Base-by-base conservation (phyloP, 2,113 vertebrate species). In the Oxyura jamaicensis region DNA sequence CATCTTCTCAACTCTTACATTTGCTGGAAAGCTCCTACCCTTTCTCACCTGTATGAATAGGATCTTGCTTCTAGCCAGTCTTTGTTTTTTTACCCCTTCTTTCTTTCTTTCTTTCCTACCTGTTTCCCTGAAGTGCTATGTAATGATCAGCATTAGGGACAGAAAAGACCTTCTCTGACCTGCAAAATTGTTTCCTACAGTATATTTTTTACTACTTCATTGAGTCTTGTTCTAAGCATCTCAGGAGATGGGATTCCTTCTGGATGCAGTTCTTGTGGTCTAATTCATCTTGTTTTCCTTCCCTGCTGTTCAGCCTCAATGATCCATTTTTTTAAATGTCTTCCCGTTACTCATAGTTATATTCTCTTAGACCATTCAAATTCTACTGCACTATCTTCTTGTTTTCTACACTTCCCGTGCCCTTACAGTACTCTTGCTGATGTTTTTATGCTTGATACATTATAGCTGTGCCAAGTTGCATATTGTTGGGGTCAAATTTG, bases 291-390 rank as follows among this genome's bases (percentile, higher is more conserved):
- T 86, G 22, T 3, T 36, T 93, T 91, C 60, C 58, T 84, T 78
- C 39, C 66, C 50, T 86, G 35, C n/a, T 78, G 29, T 71, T 95
- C 69, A 79, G 23, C 31, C 31, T 84, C 52, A 86, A 28, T 76
- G 58, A 53, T 13, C 19, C 22, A 66, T 79, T 86, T 63, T 95
- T 73, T 75, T 5, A 60, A 82, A 88, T 84, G 50, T 35, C 55
- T 91, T 93, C 28, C 53, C 29, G 39, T 95, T 91, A 91, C 50
- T 86, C 86, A 60, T 25, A 63, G 67, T 90, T 90, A 48, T 36
- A 41, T 56, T 29, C 48, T 74, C 67, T 86, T 62, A 83, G 39
- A 65, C 39, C 48, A 41, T 78, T 71, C 60, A n/a, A 80, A 67
- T 5, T 13, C 31, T 50, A 6, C 21, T 60, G 9, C 8, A 8